A percentile compares a stretch with the other conserved stretches of the same genome.
phyloP scores from a whole-genome alignment of 64 coral and sea anemone genomes.

The Pocillopora verrucosa region DNA sequence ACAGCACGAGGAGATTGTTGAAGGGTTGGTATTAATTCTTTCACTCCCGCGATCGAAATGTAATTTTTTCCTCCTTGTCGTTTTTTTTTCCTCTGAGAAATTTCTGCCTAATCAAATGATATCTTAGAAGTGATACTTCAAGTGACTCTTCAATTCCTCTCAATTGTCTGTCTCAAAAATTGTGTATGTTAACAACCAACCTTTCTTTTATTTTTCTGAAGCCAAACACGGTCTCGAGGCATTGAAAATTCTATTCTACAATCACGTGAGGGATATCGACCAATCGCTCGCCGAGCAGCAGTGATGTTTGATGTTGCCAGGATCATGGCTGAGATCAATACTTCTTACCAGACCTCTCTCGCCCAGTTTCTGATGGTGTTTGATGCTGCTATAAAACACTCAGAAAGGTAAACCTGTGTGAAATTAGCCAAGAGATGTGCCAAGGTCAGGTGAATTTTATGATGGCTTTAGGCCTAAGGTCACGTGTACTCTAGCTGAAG shows the following conservation, averaged over 20 bases:
- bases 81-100: too few relatives aligned
- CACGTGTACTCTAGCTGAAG: too few relatives aligned
- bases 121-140: background rate
- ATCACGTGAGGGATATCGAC: constrained; percentile 98
- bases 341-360: constrained; percentile 86
- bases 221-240: constrained; percentile 77
- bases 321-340: constrained; percentile 89
- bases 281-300: constrained; percentile 97
- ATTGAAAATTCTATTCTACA: constrained; percentile 93
- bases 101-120: background rate
- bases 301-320: constrained; percentile 95
- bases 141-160: too few relatives aligned
- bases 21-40: constrained; percentile 51
- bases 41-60: too few relatives aligned
- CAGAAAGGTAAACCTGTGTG: constrained; percentile 67
- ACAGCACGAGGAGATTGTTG: constrained; percentile 87
- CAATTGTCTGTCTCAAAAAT: background rate
- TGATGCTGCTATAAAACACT: constrained; percentile 96
- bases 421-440: background rate
- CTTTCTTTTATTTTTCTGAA: constrained; percentile 17
- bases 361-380: constrained; percentile 91
- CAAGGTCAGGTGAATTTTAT: too few relatives aligned
- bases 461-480: too few relatives aligned
- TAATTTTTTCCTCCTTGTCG: too few relatives aligned
- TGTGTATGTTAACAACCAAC: background rate